Evolutionary conservation across 1,140 invertebrate species (phyloP), one percentile per base, ranked within the genome.

Genomic region (Lordiphosa clarofinis): DNA sequence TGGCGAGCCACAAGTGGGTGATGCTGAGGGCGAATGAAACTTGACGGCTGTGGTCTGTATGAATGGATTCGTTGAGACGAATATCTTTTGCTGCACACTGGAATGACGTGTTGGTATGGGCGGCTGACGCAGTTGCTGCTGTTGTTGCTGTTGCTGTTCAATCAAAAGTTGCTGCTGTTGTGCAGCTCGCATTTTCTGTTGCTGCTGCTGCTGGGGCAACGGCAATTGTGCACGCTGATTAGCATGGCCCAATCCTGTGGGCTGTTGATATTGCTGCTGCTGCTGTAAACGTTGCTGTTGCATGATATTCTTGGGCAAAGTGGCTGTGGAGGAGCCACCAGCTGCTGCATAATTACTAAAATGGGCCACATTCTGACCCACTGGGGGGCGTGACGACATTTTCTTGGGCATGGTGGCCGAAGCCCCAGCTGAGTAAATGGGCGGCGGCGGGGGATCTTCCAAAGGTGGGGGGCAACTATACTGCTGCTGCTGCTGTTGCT

Each of bases 51-150:
- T 89, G n/a, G 88, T 88, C 47, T 89, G 86, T 54, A 89, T 88
- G 52, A 89, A 89, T 50, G 88, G 88, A 81, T 89, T 89, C 55
- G 88, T 89, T n/a, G 88, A 82, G 38, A 89, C 88, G 54, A 88
- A 87, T 63, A 89, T 89, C 71, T 89, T 89, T 69, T 89, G 88
- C 46, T 89, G 88, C 44, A 88, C 79, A 70, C 84, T 89, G 13
- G 86, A 81, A 64, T 88, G 87, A 8, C 87, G 87, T 37, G 87
- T 74, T 8, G 87, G 87, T 48, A 88, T 72, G 19, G 87, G 84
- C 37, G 84, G 87, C 54, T 88, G 87, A 3, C 73, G 68, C 13
- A 69, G 78, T 40, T 75, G 81, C 28, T 76, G 78, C 8, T 79
- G 78, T 40, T 75, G 81, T 21, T 76, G 78, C 8, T 79, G 72